Evolutionary conservation across 2,888 invertebrate species (phyloP).

Genomic region (Punctoribates punctum): DNA sequence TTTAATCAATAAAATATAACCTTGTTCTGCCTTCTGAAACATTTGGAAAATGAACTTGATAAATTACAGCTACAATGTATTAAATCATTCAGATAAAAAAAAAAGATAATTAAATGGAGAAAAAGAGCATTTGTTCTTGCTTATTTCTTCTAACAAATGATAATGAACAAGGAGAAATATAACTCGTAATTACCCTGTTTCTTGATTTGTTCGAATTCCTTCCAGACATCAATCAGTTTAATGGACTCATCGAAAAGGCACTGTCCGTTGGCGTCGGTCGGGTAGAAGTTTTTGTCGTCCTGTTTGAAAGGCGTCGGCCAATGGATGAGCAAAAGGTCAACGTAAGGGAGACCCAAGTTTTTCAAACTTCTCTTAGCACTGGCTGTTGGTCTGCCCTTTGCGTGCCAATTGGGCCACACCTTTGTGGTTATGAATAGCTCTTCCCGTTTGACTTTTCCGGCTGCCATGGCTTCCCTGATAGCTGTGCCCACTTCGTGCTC

Average conservation of each 20-base stretch:
- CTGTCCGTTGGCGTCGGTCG: slow-evolving; percentile 61
- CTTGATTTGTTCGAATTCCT: slow-evolving; percentile 35
- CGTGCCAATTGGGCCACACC: slow-evolving; percentile 45
- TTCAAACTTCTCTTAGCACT: slow-evolving; percentile 61
- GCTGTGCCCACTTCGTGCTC: slow-evolving; percentile 53
- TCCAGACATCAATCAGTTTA: slow-evolving; percentile 36
- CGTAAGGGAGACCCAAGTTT: slow-evolving; percentile 69
- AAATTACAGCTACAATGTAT: too few species aligned
- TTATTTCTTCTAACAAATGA: neutral
- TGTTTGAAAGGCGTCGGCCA: slow-evolving; percentile 63
- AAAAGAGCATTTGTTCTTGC: neutral
- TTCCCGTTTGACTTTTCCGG: slow-evolving; percentile 51
- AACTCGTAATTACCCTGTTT: slow-evolving; percentile 12
- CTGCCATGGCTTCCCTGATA: slow-evolving; percentile 51
- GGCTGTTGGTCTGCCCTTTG: slow-evolving; percentile 13
- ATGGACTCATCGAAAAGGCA: slow-evolving; percentile 57
- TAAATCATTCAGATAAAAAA: too few species aligned
- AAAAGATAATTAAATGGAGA: too few species aligned
- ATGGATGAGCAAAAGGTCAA: slow-evolving; percentile 84
- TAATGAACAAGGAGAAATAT: too few species aligned
- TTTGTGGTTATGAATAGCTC: slow-evolving; percentile 54
- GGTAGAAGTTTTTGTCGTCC: slow-evolving; percentile 38
- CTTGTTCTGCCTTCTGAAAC: too few species aligned
- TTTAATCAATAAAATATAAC: too few species aligned
- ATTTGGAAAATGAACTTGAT: too few species aligned